Percentiles rank a stretch among this genome's conserved stretches.
phyloP scores from a whole-genome alignment of 2,888 invertebrate species.

The Caenorhabditis angaria region DNA sequence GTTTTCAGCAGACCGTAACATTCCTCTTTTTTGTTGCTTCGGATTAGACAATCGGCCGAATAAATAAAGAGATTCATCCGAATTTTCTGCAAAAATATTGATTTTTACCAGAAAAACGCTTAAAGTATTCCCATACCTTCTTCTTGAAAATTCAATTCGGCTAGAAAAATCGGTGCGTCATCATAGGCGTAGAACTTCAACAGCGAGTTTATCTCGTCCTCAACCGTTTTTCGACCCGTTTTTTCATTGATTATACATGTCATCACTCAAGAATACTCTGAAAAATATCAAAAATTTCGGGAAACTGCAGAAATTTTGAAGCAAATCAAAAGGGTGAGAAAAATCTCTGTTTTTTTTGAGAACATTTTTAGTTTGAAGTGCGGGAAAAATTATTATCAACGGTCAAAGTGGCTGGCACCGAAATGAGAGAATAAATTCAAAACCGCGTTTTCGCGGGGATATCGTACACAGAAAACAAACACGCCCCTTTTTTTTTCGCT shows the following conservation, averaged over 20 bases:
- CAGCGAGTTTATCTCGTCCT: slow-evolving; percentile 54
- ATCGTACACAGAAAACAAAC: no score
- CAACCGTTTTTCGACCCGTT: neutral
- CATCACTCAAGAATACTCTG: neutral
- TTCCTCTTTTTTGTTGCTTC: slow-evolving; percentile 34
- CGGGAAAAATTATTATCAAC: no score
- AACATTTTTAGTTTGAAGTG: no score
- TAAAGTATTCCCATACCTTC: slow-evolving; percentile 74
- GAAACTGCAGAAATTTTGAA: neutral
- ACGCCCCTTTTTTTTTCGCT: no score
- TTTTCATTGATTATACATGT: neutral
- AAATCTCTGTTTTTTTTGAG: no score
- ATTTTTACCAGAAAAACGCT: neutral
- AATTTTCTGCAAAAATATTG: slow-evolving; percentile 8
- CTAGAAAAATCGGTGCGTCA: slow-evolving; percentile 95
- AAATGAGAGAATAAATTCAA: no score
- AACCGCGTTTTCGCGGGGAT: no score
- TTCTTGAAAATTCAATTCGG: slow-evolving; percentile 78
- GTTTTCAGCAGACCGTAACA: slow-evolving; percentile 21
- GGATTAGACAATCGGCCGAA: slow-evolving; percentile 32
- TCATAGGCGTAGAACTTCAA: slow-evolving; percentile 94
- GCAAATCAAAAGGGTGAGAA: neutral
- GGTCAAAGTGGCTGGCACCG: no score
- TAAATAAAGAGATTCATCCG: slow-evolving; percentile 17
- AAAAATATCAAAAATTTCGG: no score